Conservation (phyloP, 2,797 vertebrate genomes). For the Cheirogaleus major region DNA sequence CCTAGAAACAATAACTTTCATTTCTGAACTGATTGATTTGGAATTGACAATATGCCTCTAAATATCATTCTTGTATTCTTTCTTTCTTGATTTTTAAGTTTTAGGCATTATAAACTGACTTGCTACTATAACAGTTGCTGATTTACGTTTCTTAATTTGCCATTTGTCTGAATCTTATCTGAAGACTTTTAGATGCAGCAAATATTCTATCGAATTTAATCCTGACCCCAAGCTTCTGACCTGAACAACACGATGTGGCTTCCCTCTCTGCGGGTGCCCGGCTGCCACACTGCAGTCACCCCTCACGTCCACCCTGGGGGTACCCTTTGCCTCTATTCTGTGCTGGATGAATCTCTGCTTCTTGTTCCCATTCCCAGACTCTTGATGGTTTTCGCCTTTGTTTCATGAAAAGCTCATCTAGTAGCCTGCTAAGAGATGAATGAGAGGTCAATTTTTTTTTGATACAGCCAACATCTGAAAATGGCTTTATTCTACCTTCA, state of each 20-base stretch:
- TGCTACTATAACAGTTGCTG: not conserved
- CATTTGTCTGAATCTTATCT: not conserved
- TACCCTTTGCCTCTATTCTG: not conserved
- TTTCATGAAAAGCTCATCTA: not conserved
- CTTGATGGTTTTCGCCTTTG: not conserved
- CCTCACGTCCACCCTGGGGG: not conserved
- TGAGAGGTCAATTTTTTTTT: not conserved
- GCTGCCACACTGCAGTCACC: rapidly evolving
- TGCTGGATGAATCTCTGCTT: not conserved
- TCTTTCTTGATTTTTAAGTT: not conserved
- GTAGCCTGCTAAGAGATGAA: not conserved
- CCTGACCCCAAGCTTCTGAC: not conserved
- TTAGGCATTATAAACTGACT: not conserved
- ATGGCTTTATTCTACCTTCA: not conserved
- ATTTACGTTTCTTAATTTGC: not conserved
- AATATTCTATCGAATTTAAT: not conserved
- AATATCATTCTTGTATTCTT: not conserved
- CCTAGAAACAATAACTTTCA: not conserved
- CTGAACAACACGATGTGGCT: not conserved
- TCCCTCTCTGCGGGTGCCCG: not conserved
- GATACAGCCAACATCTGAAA: not conserved
- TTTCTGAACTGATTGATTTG: not conserved
- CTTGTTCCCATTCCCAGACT: no score
- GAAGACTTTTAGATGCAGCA: not conserved
- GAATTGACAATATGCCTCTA: not conserved